Evolutionary conservation across 2,113 vertebrate genomes (phyloP).

Genomic region (Lonchura striata): DNA sequence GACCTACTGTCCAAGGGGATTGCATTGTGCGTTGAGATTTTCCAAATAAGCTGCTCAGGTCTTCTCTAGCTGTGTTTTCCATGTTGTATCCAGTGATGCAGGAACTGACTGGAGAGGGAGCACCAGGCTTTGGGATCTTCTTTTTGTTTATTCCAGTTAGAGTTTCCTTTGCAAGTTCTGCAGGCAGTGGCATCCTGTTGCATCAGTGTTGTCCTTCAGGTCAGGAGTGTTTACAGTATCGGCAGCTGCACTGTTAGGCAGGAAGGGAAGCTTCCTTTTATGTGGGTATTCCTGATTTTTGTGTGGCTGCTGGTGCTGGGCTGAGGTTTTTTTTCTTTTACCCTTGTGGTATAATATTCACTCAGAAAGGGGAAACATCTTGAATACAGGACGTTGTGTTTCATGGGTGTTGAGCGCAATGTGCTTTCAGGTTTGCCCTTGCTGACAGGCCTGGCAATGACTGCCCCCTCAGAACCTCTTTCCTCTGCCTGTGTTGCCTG

Average conservation of each 20-base stretch:
- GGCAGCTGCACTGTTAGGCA: constrained; percentile 20
- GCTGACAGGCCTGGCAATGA: not conserved
- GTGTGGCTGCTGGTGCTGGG: constrained; percentile 38
- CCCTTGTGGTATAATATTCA: constrained; percentile 45
- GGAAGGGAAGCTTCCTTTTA: constrained; percentile 50
- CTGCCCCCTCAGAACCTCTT: not conserved
- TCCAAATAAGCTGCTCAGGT: not conserved
- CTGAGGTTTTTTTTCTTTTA: constrained; percentile 45
- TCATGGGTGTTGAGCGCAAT: not conserved
- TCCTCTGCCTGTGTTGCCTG: not conserved
- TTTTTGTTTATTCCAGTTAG: not conserved
- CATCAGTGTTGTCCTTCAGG: not conserved
- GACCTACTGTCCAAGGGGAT: not conserved
- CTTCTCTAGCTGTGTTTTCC: not conserved
- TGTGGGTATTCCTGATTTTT: constrained; percentile 62
- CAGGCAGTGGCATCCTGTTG: not conserved
- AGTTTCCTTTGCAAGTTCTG: not conserved
- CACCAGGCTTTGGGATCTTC: not conserved
- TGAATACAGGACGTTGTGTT: constrained; percentile 42
- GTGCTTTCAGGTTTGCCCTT: not conserved
- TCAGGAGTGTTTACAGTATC: not conserved
- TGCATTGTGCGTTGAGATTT: not conserved
- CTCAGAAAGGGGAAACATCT: constrained; percentile 54
- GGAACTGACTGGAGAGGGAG: not conserved
- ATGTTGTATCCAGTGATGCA: not conserved